Conservation (phyloP, 2,888 invertebrate genomes). For the Pseudanteris insignis region DNA sequence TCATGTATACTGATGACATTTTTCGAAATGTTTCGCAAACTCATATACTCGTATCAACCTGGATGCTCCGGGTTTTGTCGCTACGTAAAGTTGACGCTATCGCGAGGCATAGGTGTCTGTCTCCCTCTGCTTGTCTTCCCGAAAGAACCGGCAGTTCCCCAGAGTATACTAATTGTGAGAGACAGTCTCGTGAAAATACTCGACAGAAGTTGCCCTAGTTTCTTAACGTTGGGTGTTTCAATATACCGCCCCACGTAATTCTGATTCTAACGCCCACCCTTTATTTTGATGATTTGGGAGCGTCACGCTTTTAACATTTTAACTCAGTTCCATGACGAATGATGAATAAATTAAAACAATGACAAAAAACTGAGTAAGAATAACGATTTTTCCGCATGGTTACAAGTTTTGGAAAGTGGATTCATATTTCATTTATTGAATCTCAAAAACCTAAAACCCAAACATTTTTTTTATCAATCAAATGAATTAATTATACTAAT, state of each 20-base stretch:
- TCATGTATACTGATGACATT: no score
- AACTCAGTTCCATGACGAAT: no score
- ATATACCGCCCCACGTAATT: constrained; percentile 59
- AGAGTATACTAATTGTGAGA: constrained; percentile 64
- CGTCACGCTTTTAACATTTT: no score
- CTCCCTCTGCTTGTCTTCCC: constrained; percentile 46
- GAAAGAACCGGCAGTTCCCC: constrained; percentile 52
- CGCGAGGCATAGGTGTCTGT: constrained; percentile 37
- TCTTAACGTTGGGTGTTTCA: constrained; percentile 55
- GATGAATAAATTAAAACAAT: no score
- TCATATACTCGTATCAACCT: constrained; percentile 28
- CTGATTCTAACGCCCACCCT: no score
- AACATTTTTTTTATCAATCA: background rate
- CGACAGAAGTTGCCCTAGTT: constrained; percentile 56
- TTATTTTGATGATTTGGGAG: no score
- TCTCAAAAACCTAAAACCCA: background rate
- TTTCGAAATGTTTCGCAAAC: constrained; percentile 33
- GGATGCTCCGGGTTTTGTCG: constrained; percentile 29
- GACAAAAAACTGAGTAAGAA: no score
- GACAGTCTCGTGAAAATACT: constrained; percentile 63
- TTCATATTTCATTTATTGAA: background rate
- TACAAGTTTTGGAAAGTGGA: no score
- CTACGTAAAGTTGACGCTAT: constrained; percentile 43
- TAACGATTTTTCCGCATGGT: no score
- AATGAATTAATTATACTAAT: constrained; percentile 4